Conservation (phyloP, 2,797 vertebrate genomes). For the Holocentrus rufus region DNA sequence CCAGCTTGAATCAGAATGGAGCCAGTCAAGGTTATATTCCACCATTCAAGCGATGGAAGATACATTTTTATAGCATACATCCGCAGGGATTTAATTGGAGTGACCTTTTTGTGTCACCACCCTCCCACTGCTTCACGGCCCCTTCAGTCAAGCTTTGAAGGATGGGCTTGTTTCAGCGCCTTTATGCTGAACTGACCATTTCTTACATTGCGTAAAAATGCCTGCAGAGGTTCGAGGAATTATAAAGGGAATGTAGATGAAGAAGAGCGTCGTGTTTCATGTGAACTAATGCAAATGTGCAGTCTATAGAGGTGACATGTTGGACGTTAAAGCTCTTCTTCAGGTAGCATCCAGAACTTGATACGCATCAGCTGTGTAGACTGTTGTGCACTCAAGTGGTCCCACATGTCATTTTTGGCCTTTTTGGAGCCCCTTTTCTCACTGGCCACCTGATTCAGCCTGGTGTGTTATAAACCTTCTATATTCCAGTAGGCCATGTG, state of each 20-base stretch:
- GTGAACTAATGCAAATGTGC: neutral
- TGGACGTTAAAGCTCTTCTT: too few species aligned
- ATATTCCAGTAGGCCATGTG: neutral
- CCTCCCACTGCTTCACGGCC: conserved; percentile 10
- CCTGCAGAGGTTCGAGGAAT: neutral
- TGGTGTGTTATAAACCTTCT: neutral
- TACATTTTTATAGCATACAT: conserved; percentile 9
- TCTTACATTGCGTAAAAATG: neutral
- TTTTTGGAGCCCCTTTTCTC: too few species aligned
- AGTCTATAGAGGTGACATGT: too few species aligned
- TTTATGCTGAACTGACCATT: conserved; percentile 4
- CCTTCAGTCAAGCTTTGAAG: conserved; percentile 10
- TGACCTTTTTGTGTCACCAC: conserved; percentile 24
- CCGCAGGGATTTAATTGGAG: conserved; percentile 18
- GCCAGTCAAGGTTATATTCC: neutral
- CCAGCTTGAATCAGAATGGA: neutral
- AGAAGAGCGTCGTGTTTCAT: neutral
- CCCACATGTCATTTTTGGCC: too few species aligned
- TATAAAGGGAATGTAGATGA: neutral
- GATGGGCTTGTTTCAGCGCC: conserved; percentile 10
- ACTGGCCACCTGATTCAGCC: too few species aligned
- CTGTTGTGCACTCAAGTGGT: too few species aligned
- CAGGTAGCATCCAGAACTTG: too few species aligned
- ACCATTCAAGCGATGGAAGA: conserved; percentile 1
- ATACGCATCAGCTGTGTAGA: too few species aligned